Base-by-base conservation (phyloP, 2,113 vertebrate genomes). In the Myotis brandtii region DNA sequence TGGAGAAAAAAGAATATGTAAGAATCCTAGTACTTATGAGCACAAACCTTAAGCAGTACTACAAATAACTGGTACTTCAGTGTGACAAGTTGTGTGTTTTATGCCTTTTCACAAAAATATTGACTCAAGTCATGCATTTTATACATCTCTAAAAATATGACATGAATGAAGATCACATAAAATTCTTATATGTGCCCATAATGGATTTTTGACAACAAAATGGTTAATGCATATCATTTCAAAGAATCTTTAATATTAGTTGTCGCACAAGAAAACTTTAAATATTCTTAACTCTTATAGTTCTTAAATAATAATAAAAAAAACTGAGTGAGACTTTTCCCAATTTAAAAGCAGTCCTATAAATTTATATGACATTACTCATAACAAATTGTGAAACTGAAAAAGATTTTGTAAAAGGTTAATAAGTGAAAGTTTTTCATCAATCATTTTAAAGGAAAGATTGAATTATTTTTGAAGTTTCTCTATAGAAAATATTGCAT, bases 191-290 rank as follows among this genome's bases (percentile, higher is more conserved):
- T 69, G n/a, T 91, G n/a, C 27, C 17, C 9, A 54, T 59, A 69
- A 27, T 59, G 17, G 59, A 66, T 76, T 9, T 86, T 70, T 46
- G 54, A 89, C 69, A 69, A 70, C 48, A 86, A 82, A 91, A 91
- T 70, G 17, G 30, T 34, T 77, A 64, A 52, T 76, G 18, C 0
- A 37, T 76, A 76, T 52, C 9, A n/a, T 70, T 81, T 93, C 23
- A 81, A 90, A 75, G 37, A 75, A 27, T 81, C 86, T n/a, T 80
- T 95, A 93, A 90, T 32, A 67, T 75, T 50, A 72, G 46, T 34
- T 72, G 20, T 62, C 59, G 37, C 12, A 84, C 27, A 62, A 82
- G 27, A 86, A 64, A 82, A 82, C 10, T 34, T 91, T n/a, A 75
- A 75, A 37, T n/a, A 20, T 85, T 89, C 66, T 73, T 25, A 37